Percentiles rank a stretch among this genome's conserved stretches.
phyloP scores from a whole-genome alignment of 2,113 vertebrate species.

The Leucoraja erinaceus region DNA sequence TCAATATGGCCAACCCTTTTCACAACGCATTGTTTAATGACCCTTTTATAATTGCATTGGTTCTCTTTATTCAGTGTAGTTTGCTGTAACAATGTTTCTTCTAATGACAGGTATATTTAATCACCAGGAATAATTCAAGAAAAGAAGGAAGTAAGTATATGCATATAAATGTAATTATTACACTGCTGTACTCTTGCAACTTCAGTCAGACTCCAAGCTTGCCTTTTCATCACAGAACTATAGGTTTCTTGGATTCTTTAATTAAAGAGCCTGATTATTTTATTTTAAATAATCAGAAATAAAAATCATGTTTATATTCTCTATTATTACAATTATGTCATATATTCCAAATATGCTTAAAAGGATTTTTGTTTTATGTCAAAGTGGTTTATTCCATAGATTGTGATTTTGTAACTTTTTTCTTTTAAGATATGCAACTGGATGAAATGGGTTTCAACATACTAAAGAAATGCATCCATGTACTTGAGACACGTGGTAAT shows the following conservation, averaged over 20 bases:
- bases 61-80: background rate
- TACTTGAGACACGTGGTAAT: slow-evolving; percentile 86
- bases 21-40: background rate
- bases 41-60: background rate
- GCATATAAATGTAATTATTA: background rate
- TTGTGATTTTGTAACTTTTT: slow-evolving; percentile 14
- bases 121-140: slow-evolving; percentile 67
- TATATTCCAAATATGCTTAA: background rate
- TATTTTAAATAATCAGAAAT: no score
- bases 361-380: no score
- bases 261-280: background rate
- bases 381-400: background rate
- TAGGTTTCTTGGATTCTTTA: background rate
- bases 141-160: slow-evolving; percentile 78
- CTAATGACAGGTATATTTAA: slow-evolving; percentile 60
- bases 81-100: background rate
- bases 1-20: background rate
- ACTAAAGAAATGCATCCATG: slow-evolving; percentile 83
- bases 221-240: background rate
- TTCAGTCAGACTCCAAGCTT: background rate
- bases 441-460: slow-evolving; percentile 78
- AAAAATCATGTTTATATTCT: background rate
- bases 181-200: background rate
- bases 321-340: background rate
- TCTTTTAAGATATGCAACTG: slow-evolving; percentile 72